A percentile compares a stretch with the other conserved stretches of the same genome.
Evolutionary conservation across 1,140 invertebrate genomes (phyloP).

Genomic region (Sogatella furcifera): DNA sequence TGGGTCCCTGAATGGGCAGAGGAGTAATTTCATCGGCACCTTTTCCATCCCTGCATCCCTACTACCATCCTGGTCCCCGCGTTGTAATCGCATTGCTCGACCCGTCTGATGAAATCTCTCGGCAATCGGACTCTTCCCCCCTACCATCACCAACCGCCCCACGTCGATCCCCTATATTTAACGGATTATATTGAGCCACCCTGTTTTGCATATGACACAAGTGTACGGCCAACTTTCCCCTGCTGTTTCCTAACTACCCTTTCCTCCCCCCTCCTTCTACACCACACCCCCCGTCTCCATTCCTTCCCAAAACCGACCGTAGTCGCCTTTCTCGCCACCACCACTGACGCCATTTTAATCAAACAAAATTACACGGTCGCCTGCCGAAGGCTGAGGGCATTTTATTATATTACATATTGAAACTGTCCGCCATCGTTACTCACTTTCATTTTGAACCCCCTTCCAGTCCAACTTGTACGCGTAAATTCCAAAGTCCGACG

Average conservation of each 20-base stretch:
- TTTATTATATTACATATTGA: conserved; percentile 4
- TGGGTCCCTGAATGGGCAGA: neutral
- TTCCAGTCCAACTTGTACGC: neutral
- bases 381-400: neutral
- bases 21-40: conserved; percentile 1
- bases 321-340: neutral
- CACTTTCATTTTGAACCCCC: neutral
- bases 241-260: neutral
- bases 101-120: conserved; percentile 1
- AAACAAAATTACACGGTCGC: neutral
- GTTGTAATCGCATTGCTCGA: neutral
- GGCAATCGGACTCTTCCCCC: neutral
- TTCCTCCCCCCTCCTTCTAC: neutral
- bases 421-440: neutral
- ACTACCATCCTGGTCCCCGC: neutral
- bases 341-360: conserved; percentile 1
- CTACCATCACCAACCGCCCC: neutral
- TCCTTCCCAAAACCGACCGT: neutral
- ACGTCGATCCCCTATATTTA: neutral
- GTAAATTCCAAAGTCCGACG: no score
- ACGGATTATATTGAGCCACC: conserved; percentile 2
- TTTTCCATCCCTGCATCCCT: neutral
- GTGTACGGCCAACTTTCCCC: conserved; percentile 1
- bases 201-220: conserved; percentile 4
- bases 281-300: neutral